Conservation (phyloP, 2,888 invertebrate genomes). For the Drosophila helvetica region DNA sequence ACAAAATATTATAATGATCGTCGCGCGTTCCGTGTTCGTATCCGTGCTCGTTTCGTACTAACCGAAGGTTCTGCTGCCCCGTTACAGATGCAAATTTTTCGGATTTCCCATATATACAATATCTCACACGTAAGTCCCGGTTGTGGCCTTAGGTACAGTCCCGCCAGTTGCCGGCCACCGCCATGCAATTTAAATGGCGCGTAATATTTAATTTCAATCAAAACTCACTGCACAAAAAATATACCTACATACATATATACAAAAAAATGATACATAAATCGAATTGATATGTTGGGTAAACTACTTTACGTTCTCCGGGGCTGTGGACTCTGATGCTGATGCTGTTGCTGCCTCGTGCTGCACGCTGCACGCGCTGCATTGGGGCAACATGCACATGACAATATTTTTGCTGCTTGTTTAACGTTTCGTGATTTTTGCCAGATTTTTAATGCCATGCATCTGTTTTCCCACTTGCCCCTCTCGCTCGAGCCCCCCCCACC, state of each 20-base stretch:
- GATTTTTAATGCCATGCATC: slow-evolving; percentile 69
- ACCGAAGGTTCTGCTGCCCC: slow-evolving; percentile 49
- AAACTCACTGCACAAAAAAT: slow-evolving; percentile 10
- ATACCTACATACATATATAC: background rate
- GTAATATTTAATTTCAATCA: slow-evolving; percentile 63
- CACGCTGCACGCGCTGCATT: slow-evolving; percentile 14
- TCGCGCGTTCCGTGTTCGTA: slow-evolving; percentile 16
- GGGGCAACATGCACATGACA: slow-evolving; percentile 60
- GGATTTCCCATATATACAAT: slow-evolving; percentile 87
- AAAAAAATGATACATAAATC: slow-evolving; percentile 59
- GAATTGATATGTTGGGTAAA: slow-evolving; percentile 75
- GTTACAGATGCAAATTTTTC: slow-evolving; percentile 87
- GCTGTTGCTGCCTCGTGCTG: slow-evolving; percentile 37
- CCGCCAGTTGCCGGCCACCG: background rate
- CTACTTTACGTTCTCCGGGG: slow-evolving; percentile 54
- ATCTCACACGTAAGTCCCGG: slow-evolving; percentile 87
- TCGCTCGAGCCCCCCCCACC: background rate
- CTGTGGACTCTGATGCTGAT: slow-evolving; percentile 5
- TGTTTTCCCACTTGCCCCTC: slow-evolving; percentile 27
- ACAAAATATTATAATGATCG: slow-evolving; percentile 24
- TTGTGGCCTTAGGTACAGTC: slow-evolving; percentile 29
- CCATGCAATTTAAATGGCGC: slow-evolving; percentile 32
- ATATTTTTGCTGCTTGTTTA: slow-evolving; percentile 75
- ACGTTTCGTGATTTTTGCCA: slow-evolving; percentile 78
- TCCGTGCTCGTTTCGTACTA: slow-evolving; percentile 46